phyloP scores from a whole-genome alignment of 2,113 vertebrate species.

The Microtus ochrogaster region DNA sequence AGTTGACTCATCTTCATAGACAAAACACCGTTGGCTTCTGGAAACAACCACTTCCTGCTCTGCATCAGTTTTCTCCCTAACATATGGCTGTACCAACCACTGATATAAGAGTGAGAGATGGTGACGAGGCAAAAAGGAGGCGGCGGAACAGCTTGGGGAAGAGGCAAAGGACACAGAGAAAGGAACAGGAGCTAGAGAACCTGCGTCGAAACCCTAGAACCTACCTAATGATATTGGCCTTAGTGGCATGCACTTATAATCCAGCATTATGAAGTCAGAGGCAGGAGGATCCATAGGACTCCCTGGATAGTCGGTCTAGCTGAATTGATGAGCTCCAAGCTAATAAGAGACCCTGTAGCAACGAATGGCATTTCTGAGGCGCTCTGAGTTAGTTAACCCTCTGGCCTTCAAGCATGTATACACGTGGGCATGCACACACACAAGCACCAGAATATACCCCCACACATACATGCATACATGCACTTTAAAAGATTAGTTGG shows the following conservation, averaged over 20 bases:
- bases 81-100: not conserved
- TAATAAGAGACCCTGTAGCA: not conserved
- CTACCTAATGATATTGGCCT: too few relatives aligned
- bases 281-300: not conserved
- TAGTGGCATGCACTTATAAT: not conserved
- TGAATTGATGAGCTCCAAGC: not conserved
- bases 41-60: not conserved
- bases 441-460: not conserved
- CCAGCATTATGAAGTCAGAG: not conserved
- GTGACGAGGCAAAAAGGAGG: not conserved
- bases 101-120: not conserved
- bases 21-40: not conserved
- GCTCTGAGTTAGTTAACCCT: not conserved
- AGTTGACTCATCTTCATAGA: not conserved
- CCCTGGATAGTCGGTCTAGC: not conserved
- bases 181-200: not conserved
- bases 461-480: not conserved
- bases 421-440: not conserved
- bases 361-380: not conserved
- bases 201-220: too few relatives aligned
- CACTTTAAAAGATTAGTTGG: not conserved
- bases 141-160: not conserved
- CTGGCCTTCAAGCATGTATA: not conserved
- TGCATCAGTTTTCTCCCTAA: not conserved
- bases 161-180: not conserved